Evolutionary conservation across 2,797 vertebrate genomes (phyloP).

Genomic region (Pelobates cultripes): DNA sequence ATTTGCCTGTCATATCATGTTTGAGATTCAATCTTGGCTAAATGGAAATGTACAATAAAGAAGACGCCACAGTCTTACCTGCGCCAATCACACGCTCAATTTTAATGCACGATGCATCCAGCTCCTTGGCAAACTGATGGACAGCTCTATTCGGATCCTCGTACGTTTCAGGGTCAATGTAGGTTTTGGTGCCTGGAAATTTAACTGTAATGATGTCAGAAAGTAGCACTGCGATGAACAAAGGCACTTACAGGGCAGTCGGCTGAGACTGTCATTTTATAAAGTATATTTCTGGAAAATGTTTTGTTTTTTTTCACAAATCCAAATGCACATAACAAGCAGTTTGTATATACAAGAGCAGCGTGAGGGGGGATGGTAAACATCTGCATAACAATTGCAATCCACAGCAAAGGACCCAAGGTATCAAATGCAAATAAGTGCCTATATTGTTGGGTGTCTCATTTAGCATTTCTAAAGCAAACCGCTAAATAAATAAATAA

Average conservation of each 20-base stretch:
- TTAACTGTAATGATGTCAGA: constrained; percentile 99
- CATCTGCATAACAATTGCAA: constrained; percentile 10
- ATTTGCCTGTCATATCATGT: constrained; percentile 89
- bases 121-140: constrained; percentile 99
- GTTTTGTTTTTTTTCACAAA: constrained; percentile 51
- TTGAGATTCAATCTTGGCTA: constrained; percentile 76
- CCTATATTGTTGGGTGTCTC: not conserved
- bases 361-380: constrained; percentile 17
- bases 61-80: constrained; percentile 85
- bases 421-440: constrained; percentile 13
- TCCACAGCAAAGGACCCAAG: not conserved
- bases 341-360: constrained; percentile 63
- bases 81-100: constrained; percentile 98
- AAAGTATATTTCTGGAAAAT: constrained; percentile 71
- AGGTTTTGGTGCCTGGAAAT: constrained; percentile 99
- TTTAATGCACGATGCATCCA: constrained; percentile 99
- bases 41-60: constrained; percentile 74
- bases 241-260: constrained; percentile 80
- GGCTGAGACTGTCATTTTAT: constrained; percentile 77
- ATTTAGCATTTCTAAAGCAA: not conserved
- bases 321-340: constrained; percentile 64
- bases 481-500: not conserved
- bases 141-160: constrained; percentile 98
- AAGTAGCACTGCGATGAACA: constrained; percentile 93
- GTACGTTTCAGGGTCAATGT: constrained; percentile 99